Conservation (phyloP, 2,113 vertebrate genomes). For the Triplophysa dalaica region DNA sequence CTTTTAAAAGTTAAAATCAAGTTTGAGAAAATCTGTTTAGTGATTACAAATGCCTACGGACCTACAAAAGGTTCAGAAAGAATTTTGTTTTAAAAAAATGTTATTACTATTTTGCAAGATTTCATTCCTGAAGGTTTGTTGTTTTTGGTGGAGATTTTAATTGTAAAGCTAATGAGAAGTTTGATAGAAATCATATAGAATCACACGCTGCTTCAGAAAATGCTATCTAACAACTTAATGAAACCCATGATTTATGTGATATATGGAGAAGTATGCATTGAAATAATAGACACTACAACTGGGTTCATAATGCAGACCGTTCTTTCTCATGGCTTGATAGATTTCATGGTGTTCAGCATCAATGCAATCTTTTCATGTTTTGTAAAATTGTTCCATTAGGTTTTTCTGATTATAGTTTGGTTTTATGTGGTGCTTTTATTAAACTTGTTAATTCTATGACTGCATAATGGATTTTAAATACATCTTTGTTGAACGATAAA, state of each 20-base stretch:
- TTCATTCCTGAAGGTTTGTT: neutral
- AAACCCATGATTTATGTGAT: neutral
- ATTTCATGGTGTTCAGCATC: neutral
- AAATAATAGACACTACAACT: neutral
- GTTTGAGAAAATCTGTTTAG: too few species aligned
- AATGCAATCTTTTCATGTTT: neutral
- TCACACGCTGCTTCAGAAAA: neutral
- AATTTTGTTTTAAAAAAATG: neutral
- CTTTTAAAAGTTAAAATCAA: neutral
- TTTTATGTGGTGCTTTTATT: neutral
- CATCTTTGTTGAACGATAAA: neutral
- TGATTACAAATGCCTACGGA: neutral
- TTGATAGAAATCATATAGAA: neutral
- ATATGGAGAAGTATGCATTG: neutral
- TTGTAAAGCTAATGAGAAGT: neutral
- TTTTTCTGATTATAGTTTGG: neutral
- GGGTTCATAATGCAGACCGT: neutral
- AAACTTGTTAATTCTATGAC: neutral
- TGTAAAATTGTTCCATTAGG: neutral
- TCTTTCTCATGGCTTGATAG: neutral
- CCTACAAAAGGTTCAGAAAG: neutral
- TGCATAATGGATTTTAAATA: conserved; percentile 30
- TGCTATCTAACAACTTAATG: neutral
- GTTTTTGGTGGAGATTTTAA: neutral
- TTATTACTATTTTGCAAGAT: neutral